Percentiles rank a stretch among this genome's conserved stretches.
phyloP scores from a whole-genome alignment of 2,113 vertebrate genomes.

The Empidonax traillii region DNA sequence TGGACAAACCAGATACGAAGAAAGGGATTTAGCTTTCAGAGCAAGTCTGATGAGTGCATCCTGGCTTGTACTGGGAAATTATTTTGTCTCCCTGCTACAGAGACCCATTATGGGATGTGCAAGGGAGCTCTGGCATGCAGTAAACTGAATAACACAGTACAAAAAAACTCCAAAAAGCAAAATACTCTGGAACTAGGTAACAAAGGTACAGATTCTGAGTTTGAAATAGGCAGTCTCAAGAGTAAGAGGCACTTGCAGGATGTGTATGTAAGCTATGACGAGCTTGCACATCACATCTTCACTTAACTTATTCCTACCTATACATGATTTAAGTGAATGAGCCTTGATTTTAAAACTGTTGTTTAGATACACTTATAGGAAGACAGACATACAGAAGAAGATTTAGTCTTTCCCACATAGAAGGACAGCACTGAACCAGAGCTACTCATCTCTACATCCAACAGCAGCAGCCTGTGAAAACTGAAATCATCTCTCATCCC shows the following conservation, averaged over 20 bases:
- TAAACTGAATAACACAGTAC: neutral
- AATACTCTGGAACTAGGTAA: neutral
- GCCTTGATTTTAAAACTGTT: neutral
- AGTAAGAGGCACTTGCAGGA: neutral
- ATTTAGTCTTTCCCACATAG: neutral
- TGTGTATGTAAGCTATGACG: rapidly evolving
- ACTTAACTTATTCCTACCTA: neutral
- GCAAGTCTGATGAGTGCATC: neutral
- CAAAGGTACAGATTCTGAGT: neutral
- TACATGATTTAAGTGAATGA: neutral
- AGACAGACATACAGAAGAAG: neutral
- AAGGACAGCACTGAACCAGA: neutral
- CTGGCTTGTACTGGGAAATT: neutral
- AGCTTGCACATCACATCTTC: neutral
- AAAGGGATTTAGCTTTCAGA: neutral
- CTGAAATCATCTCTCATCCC: neutral
- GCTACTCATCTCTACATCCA: neutral
- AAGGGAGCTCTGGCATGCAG: neutral
- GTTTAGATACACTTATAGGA: neutral
- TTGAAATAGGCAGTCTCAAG: neutral
- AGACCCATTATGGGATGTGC: rapidly evolving
- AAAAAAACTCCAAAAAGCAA: neutral
- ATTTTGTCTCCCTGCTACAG: neutral
- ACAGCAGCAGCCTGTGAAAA: neutral
- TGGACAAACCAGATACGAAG: neutral